A percentile compares a stretch with the other conserved stretches of the same genome.
These are phyloP conservation scores for Malurus splendens DNA, from an alignment of 2,797 vertebrate genomes.

Conservation along the genomic window DNA sequence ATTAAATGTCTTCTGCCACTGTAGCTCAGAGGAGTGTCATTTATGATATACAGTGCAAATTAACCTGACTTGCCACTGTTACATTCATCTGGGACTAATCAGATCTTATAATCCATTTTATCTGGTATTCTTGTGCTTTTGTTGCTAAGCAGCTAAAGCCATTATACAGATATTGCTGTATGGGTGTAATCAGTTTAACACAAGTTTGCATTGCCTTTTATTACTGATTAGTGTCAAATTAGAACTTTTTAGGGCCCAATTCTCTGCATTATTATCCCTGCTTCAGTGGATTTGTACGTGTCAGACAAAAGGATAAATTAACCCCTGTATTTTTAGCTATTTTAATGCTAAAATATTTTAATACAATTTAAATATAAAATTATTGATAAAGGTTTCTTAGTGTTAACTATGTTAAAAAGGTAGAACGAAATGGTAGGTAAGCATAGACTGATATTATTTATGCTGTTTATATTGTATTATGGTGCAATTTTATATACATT, in stretches of 20 bases:
- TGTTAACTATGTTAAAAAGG: not conserved
- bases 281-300: not conserved
- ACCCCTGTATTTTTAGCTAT: not conserved
- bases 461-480: not conserved
- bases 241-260: conserved; percentile 29
- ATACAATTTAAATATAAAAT: not conserved
- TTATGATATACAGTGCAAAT: conserved; percentile 56
- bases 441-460: not conserved
- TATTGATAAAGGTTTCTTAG: not conserved
- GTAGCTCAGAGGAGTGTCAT: conserved; percentile 12
- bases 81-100: conserved; percentile 50
- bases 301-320: conserved; percentile 1
- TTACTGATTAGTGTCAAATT: conserved; percentile 59
- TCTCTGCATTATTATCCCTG: conserved; percentile 26
- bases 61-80: conserved; percentile 34
- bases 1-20: not conserved
- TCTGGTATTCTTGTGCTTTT: conserved; percentile 20
- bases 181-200: conserved; percentile 55
- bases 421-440: not conserved
- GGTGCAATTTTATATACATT: not conserved
- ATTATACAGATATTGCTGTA: conserved; percentile 45
- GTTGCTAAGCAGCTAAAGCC: conserved; percentile 69
- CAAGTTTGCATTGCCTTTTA: conserved; percentile 54
- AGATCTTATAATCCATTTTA: conserved; percentile 59
- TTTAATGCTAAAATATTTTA: conserved; percentile 17